phyloP scores from a whole-genome alignment of 2,888 invertebrate genomes.

The Scrobipalpa costella region DNA sequence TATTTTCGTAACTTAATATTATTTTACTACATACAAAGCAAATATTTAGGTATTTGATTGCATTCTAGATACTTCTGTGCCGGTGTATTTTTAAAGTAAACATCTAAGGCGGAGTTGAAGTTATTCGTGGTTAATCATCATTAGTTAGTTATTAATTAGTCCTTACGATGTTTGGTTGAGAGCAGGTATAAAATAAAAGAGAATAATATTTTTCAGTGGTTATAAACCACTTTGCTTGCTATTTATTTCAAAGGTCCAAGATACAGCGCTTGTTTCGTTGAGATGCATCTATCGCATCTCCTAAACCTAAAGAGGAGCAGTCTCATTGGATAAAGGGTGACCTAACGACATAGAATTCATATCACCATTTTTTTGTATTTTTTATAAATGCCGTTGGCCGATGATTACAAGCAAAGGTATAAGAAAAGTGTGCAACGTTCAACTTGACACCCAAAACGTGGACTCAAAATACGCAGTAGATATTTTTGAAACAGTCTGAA shows the following conservation, averaged over 20 bases:
- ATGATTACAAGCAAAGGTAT: conserved; percentile 57
- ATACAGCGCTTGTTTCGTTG: conserved; percentile 68
- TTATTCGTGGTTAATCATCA: too few species aligned
- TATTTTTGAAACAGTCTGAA: conserved; percentile 49
- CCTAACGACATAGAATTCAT: conserved; percentile 61
- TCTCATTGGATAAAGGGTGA: conserved; percentile 65
- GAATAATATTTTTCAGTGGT: conserved; percentile 44
- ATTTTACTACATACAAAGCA: too few species aligned
- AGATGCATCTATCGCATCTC: conserved; percentile 53
- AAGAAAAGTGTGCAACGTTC: conserved; percentile 77
- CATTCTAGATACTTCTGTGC: too few species aligned
- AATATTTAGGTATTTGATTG: too few species aligned
- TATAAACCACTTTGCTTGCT: conserved; percentile 67
- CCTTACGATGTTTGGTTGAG: too few species aligned
- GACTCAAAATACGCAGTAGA: conserved; percentile 71
- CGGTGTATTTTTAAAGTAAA: too few species aligned
- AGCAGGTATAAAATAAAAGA: neutral
- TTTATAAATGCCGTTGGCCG: conserved; percentile 64
- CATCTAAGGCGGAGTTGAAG: too few species aligned
- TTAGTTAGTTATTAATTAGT: too few species aligned
- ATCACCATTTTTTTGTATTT: conserved; percentile 56
- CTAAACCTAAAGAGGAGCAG: conserved; percentile 72
- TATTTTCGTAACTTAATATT: too few species aligned
- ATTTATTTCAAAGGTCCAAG: conserved; percentile 67
- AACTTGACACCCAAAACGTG: conserved; percentile 73